A percentile compares a stretch with the other conserved stretches of the same genome.
Evolutionary conservation across 2,888 invertebrate species (phyloP).

Genomic region (Torymus tubicola): DNA sequence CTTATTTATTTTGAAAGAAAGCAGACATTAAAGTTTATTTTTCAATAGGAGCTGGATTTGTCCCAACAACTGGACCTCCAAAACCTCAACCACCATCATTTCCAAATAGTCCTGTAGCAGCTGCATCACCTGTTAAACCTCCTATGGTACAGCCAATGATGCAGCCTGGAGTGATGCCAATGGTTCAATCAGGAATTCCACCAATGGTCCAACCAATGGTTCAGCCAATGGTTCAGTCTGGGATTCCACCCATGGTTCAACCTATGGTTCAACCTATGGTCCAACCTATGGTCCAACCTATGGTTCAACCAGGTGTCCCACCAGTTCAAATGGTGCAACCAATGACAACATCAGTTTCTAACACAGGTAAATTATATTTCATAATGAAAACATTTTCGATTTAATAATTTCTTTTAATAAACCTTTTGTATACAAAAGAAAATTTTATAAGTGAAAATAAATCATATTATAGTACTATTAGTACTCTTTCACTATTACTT

Average conservation of each 20-base stretch:
- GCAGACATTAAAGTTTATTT: conserved; percentile 10
- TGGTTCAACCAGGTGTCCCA: conserved; percentile 60
- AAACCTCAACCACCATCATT: conserved; percentile 77
- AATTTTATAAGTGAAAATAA: too few relatives aligned
- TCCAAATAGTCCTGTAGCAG: conserved; percentile 73
- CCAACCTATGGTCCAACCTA: too few relatives aligned
- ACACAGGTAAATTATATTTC: conserved; percentile 66
- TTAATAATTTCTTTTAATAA: too few relatives aligned
- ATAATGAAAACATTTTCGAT: background rate
- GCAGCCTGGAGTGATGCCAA: conserved; percentile 53
- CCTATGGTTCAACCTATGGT: too few relatives aligned
- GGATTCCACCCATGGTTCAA: conserved; percentile 56
- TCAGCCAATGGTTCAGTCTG: too few relatives aligned
- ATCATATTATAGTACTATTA: background rate
- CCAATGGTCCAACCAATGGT: too few relatives aligned
- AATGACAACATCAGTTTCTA: conserved; percentile 62
- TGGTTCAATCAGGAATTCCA: background rate
- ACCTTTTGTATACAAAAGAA: too few relatives aligned
- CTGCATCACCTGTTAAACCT: conserved; percentile 64
- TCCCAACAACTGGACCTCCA: conserved; percentile 72
- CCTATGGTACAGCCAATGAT: conserved; percentile 11
- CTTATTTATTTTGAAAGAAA: background rate
- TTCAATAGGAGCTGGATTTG: conserved; percentile 69
- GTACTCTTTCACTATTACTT: conserved; percentile 12
- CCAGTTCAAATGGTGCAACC: conserved; percentile 65